Conservation (phyloP, 2,113 vertebrate genomes). For the Carollia perspicillata region DNA sequence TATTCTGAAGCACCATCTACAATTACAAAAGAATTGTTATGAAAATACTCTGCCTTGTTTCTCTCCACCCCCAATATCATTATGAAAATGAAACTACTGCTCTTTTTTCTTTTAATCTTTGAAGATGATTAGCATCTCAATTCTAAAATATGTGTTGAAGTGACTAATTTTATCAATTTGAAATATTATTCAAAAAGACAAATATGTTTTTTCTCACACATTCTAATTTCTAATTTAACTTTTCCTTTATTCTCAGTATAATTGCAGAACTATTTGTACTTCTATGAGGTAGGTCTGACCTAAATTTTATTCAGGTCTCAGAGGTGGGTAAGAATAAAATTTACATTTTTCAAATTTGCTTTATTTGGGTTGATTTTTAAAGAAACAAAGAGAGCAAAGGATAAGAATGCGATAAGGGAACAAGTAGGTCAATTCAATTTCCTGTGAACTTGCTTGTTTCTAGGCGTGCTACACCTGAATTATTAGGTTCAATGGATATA, state of each 20-base stretch:
- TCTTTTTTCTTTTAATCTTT: neutral
- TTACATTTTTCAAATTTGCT: neutral
- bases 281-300: neutral
- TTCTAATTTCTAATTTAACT: neutral
- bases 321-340: neutral
- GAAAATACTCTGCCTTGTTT: neutral
- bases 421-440: too few relatives aligned
- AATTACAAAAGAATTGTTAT: neutral
- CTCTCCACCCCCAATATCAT: neutral
- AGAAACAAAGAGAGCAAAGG: neutral
- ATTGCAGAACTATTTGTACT: neutral
- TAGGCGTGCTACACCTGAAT: neutral
- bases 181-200: neutral
- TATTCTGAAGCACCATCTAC: neutral
- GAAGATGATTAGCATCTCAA: neutral
- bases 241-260: neutral
- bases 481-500: neutral
- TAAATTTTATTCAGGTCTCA: neutral
- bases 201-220: neutral
- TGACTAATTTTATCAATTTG: neutral
- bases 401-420: neutral
- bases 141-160: neutral
- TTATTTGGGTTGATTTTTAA: neutral
- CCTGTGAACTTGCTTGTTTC: neutral
- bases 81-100: neutral